Percentiles rank a stretch among this genome's conserved stretches.
These are phyloP conservation scores for Aspidoscelis tigris DNA, from an alignment of 2,113 vertebrate genomes.

Conservation along the genomic window DNA sequence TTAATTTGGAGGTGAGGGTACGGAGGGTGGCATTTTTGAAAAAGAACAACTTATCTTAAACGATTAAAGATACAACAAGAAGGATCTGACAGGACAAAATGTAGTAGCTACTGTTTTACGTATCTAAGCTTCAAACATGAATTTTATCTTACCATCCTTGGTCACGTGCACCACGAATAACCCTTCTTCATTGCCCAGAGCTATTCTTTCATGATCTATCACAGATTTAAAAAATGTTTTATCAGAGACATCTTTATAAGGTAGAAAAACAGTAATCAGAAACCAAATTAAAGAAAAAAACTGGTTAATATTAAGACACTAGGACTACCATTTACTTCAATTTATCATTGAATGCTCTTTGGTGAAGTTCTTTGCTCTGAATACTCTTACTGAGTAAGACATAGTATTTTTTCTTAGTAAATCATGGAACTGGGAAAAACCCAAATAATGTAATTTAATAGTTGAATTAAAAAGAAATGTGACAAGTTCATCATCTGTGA, in stretches of 20 bases:
- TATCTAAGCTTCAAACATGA: slow-evolving; percentile 30
- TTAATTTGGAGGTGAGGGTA: not conserved
- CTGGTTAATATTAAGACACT: not conserved
- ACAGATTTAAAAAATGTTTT: slow-evolving; percentile 34
- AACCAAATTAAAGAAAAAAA: slow-evolving; percentile 15
- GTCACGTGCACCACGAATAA: slow-evolving; percentile 96
- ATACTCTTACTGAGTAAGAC: no score
- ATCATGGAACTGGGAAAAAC: no score
- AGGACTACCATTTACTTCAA: not conserved
- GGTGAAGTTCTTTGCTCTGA: no score
- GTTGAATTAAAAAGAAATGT: not conserved
- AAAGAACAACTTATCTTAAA: slow-evolving; percentile 40
- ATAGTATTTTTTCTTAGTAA: no score
- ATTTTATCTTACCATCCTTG: slow-evolving; percentile 91
- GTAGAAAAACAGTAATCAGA: not conserved
- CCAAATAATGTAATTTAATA: not conserved
- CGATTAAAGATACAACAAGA: slow-evolving; percentile 1
- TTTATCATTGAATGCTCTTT: not conserved
- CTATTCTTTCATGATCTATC: slow-evolving; percentile 95
- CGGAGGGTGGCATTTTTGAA: not conserved
- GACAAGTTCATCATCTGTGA: not conserved
- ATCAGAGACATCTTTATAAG: not conserved
- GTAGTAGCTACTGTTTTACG: slow-evolving; percentile 26
- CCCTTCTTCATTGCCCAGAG: slow-evolving; percentile 97
- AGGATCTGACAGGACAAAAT: slow-evolving; percentile 27